Evolutionary conservation across 1,140 invertebrate species (phyloP).

Genomic region (Kradibia gibbosae): DNA sequence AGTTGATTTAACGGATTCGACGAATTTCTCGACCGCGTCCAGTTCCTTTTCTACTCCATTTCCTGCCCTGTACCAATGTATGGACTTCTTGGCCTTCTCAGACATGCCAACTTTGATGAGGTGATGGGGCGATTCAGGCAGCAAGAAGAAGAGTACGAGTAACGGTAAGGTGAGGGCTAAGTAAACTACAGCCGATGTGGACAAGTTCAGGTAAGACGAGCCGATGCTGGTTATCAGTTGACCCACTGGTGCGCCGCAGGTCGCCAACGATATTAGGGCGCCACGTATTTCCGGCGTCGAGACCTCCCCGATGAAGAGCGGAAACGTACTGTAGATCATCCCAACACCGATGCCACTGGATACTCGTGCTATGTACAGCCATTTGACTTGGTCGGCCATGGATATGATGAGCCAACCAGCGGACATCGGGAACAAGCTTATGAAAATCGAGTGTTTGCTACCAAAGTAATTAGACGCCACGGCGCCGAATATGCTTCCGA

Average conservation of each 20-base stretch:
- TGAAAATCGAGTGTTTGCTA: constrained; percentile 77
- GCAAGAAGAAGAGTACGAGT: constrained; percentile 77
- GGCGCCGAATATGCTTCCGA: constrained; percentile 66
- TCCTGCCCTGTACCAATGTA: constrained; percentile 49
- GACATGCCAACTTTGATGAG: constrained; percentile 73
- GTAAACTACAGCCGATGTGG: constrained; percentile 74
- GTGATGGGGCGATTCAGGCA: constrained; percentile 84
- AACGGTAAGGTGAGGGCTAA: constrained; percentile 81
- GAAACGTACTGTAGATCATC: constrained; percentile 78
- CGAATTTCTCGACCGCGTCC: constrained; percentile 42
- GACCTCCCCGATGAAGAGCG: constrained; percentile 79
- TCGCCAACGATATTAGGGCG: constrained; percentile 77
- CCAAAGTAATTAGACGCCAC: constrained; percentile 74
- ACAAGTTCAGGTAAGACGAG: constrained; percentile 76
- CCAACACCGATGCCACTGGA: constrained; percentile 79
- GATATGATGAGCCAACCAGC: constrained; percentile 77
- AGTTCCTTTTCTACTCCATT: constrained; percentile 36
- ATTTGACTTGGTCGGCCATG: constrained; percentile 69
- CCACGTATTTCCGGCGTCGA: constrained; percentile 77
- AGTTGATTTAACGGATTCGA: background rate
- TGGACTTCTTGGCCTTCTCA: constrained; percentile 74
- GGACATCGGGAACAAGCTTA: constrained; percentile 76
- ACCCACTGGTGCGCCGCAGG: constrained; percentile 74
- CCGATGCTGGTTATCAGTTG: constrained; percentile 80
- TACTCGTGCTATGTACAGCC: constrained; percentile 73